phyloP scores from a whole-genome alignment of 2,888 invertebrate genomes.

The Lasioglossum zephyrum region DNA sequence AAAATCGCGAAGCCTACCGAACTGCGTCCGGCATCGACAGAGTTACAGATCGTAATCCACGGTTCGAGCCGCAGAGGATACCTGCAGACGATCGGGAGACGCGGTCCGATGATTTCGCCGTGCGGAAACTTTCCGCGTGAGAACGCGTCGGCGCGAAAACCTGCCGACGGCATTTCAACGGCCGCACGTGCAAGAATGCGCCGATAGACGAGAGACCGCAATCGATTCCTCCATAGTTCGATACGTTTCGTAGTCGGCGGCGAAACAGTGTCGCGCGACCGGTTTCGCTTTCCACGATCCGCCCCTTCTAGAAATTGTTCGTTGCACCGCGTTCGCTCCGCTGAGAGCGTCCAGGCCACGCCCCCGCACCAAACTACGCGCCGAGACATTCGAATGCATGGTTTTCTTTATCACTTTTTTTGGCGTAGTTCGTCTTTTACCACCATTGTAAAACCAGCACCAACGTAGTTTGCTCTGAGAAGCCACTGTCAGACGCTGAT shows the following conservation, averaged over 20 bases:
- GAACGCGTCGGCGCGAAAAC: slow-evolving; percentile 33
- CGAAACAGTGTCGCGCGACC: slow-evolving; percentile 30
- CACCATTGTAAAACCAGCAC: background rate
- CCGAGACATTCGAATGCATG: background rate
- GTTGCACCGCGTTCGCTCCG: background rate
- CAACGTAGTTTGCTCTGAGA: background rate
- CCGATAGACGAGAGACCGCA: slow-evolving; percentile 21
- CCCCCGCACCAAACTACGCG: background rate
- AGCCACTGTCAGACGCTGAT: background rate
- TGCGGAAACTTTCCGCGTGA: slow-evolving; percentile 21
- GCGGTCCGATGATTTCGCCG: slow-evolving; percentile 3
- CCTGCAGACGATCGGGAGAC: background rate
- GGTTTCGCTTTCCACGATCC: background rate
- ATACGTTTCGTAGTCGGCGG: slow-evolving; percentile 8
- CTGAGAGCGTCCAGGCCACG: background rate
- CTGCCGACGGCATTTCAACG: slow-evolving; percentile 43
- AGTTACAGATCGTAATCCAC: background rate
- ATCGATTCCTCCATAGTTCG: slow-evolving; percentile 37
- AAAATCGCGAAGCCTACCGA: background rate
- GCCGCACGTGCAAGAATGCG: slow-evolving; percentile 57
- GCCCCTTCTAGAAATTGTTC: background rate
- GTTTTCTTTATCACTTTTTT: background rate
- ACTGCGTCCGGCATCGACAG: background rate
- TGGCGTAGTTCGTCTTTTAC: background rate
- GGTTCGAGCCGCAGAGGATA: background rate